phyloP scores from a whole-genome alignment of 2,113 vertebrate genomes.

The Chaetodon trifascialis region DNA sequence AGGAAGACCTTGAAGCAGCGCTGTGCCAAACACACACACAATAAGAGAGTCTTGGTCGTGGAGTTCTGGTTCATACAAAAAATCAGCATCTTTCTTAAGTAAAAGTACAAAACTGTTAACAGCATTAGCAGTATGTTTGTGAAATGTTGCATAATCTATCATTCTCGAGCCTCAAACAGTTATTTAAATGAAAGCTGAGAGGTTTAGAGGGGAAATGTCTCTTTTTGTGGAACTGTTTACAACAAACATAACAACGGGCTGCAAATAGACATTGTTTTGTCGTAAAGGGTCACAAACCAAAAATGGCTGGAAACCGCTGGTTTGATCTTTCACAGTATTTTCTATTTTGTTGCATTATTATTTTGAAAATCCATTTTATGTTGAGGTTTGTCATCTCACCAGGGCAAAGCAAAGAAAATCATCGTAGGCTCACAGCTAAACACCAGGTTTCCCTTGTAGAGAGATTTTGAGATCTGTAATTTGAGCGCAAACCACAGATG shows the following conservation, averaged over 20 bases:
- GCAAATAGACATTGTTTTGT: not conserved
- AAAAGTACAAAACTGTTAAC: no score
- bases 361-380: not conserved
- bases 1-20: not conserved
- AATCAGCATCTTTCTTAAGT: no score
- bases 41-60: not conserved
- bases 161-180: no score
- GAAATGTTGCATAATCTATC: no score
- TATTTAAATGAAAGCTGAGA: no score
- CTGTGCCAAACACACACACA: not conserved
- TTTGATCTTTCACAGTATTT: not conserved
- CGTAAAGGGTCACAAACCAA: not conserved
- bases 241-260: no score
- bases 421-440: not conserved
- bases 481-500: not conserved
- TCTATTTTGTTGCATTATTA: not conserved
- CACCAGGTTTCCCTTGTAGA: not conserved
- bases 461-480: not conserved
- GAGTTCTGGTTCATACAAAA: not conserved
- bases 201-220: no score
- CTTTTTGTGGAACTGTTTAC: no score
- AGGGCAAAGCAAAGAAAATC: no score
- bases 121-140: no score
- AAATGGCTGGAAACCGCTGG: not conserved
- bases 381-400: not conserved